Percentiles rank a stretch among this genome's conserved stretches.
phyloP scores from a whole-genome alignment of 2,888 invertebrate species.

The Sussaba pulchella region DNA sequence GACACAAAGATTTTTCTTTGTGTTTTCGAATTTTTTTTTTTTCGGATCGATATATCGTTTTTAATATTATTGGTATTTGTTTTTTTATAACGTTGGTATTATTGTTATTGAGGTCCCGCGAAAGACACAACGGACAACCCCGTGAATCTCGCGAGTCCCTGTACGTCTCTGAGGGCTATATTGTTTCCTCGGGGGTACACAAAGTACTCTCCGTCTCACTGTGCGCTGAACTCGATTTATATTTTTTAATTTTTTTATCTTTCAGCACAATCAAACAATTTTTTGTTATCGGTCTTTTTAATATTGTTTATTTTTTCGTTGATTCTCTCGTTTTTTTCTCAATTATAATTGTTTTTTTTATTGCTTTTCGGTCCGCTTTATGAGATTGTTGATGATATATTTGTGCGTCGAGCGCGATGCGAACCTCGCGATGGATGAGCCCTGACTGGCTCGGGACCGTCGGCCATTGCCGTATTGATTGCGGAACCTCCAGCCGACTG shows the following conservation, averaged over 20 bases:
- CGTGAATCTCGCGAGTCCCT: conserved; percentile 21
- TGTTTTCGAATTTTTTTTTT: conserved; percentile 19
- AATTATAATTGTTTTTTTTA: neutral
- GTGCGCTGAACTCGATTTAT: neutral
- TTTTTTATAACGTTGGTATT: neutral
- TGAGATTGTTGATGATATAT: conserved; percentile 34
- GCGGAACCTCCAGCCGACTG: conserved; percentile 44
- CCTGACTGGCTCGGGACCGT: conserved; percentile 80
- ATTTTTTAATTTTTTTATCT: neutral
- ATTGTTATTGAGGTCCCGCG: conserved; percentile 10
- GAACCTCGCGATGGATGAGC: conserved; percentile 78
- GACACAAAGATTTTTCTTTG: neutral
- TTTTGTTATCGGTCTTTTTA: conserved; percentile 8
- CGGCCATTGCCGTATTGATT: conserved; percentile 83
- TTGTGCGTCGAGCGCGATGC: conserved; percentile 70
- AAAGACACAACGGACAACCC: conserved; percentile 21
- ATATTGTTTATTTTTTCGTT: neutral
- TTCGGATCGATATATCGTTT: neutral
- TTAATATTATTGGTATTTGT: neutral
- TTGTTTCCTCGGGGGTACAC: too few species aligned
- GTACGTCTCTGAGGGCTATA: conserved; percentile 2
- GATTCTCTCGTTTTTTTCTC: too few species aligned
- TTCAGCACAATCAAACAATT: conserved; percentile 36
- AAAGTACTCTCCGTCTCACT: neutral
- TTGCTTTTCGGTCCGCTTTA: neutral